Evolutionary conservation across 2,113 vertebrate species (phyloP), one percentile per base, ranked within the genome.

Genomic region (Myrmecobius fasciatus): DNA sequence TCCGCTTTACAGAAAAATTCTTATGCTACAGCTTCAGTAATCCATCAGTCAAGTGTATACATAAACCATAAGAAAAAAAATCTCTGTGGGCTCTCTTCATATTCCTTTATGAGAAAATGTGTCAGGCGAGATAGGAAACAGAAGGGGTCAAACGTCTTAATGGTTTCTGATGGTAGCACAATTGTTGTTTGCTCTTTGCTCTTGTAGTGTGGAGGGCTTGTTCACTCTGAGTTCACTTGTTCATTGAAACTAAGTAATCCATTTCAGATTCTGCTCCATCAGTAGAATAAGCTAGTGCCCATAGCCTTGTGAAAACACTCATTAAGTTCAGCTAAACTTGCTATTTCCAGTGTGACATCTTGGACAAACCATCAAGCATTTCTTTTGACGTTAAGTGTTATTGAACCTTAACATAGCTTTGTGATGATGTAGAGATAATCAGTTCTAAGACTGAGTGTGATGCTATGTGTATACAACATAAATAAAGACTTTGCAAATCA

Each of bases 21-120:
- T 56, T 94, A 95, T 90, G 1, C 53, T 94, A 92, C 53, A 26
- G 54, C 92, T 12, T 92, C 28, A 89, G 7, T 52, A 92, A 92
- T 94, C 28, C 93, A 9, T 93, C 9, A 91, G 94, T 14, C 88
- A 89, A 92, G 36, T 49, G 52, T 49, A 91, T 46, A 91, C 28
- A 54, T 53, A 52, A 2, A 43, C 36, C 36, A 17, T 1, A 89
- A 90, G 25, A 25, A 91, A 93, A 96, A 88, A 90, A 92, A 26
- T 93, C 9, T 90, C 94, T 95, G 20, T 22, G 67, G 92, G 5
- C n/a, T 95, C 92, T 93, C 92, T 93, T 22, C n/a, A 93, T 94
- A n/a, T 43, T 43, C 67, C 36, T 43, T 83, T 83, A 88, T 91
- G 24, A 52, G 52, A 94, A 94, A 8, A 95, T 67, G 0, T 94